Conservation (phyloP, 2,113 vertebrate species). For the Rhegmatorhina hoffmannsi region DNA sequence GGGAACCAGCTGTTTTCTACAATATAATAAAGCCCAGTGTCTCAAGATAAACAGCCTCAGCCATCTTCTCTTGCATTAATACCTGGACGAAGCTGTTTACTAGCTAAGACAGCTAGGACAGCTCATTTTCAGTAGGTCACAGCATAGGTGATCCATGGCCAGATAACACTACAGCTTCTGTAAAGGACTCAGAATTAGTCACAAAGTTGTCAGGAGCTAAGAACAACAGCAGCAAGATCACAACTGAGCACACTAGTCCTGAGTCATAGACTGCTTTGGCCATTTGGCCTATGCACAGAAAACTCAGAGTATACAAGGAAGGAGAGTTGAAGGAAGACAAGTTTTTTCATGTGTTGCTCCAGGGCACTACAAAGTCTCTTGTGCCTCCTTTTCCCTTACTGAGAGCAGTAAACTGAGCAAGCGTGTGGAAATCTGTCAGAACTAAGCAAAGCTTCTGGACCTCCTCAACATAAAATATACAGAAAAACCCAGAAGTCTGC, state of each 20-base stretch:
- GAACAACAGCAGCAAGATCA: not conserved
- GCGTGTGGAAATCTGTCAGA: not conserved
- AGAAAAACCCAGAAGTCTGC: constrained; percentile 10
- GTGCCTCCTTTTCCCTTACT: not conserved
- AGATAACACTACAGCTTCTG: not conserved
- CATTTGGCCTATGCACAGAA: not conserved
- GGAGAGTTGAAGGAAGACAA: not conserved
- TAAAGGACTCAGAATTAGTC: not conserved
- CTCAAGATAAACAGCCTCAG: not conserved
- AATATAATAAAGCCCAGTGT: not conserved
- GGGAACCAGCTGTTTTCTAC: not conserved
- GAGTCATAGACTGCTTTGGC: not conserved
- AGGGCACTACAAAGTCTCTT: not conserved
- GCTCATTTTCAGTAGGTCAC: not conserved
- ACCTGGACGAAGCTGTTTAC: not conserved
- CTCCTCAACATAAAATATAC: not conserved
- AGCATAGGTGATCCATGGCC: not conserved
- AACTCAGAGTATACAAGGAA: not conserved
- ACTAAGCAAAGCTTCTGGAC: not conserved
- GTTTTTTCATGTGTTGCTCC: not conserved
- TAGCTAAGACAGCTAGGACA: not conserved
- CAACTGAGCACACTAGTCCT: not conserved
- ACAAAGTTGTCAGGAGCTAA: not conserved
- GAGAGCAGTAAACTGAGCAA: not conserved
- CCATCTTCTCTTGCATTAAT: not conserved